Conservation (phyloP, 2,888 invertebrate species). For the Yponomeuta evonymella region DNA sequence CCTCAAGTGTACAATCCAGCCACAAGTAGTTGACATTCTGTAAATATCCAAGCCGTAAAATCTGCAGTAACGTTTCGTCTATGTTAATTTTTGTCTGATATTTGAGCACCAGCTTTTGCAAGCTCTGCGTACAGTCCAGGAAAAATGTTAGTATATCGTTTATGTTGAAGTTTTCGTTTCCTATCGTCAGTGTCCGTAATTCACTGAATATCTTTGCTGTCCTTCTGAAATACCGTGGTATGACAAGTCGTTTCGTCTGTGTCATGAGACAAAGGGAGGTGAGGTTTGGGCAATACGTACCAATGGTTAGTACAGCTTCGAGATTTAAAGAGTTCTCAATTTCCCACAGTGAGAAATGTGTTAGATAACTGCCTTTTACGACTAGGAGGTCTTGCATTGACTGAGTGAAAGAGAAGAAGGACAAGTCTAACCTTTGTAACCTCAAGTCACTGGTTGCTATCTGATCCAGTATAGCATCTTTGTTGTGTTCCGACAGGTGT, state of each 20-base stretch:
- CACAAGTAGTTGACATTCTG: slow-evolving; percentile 52
- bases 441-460: slow-evolving; percentile 53
- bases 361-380: slow-evolving; percentile 59
- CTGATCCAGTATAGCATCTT: slow-evolving; percentile 62
- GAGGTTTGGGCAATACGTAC: slow-evolving; percentile 59
- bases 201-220: slow-evolving; percentile 52
- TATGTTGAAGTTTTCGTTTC: slow-evolving; percentile 61
- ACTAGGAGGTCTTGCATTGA: slow-evolving; percentile 54
- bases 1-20: slow-evolving; percentile 66
- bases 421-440: slow-evolving; percentile 54
- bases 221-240: slow-evolving; percentile 50
- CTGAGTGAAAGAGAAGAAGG: slow-evolving; percentile 63
- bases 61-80: slow-evolving; percentile 47
- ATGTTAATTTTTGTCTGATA: slow-evolving; percentile 61
- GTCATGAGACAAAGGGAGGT: slow-evolving; percentile 59
- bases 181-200: slow-evolving; percentile 55
- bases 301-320: slow-evolving; percentile 55
- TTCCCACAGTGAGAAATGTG: slow-evolving; percentile 67
- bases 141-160: slow-evolving; percentile 57
- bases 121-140: slow-evolving; percentile 50
- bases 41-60: slow-evolving; percentile 53
- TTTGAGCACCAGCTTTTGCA: slow-evolving; percentile 58
- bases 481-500: slow-evolving; percentile 60
- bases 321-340: slow-evolving; percentile 59
- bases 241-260: slow-evolving; percentile 53